phyloP scores from a whole-genome alignment of 2,888 invertebrate species.

The Nephrotoma guestfalica region DNA sequence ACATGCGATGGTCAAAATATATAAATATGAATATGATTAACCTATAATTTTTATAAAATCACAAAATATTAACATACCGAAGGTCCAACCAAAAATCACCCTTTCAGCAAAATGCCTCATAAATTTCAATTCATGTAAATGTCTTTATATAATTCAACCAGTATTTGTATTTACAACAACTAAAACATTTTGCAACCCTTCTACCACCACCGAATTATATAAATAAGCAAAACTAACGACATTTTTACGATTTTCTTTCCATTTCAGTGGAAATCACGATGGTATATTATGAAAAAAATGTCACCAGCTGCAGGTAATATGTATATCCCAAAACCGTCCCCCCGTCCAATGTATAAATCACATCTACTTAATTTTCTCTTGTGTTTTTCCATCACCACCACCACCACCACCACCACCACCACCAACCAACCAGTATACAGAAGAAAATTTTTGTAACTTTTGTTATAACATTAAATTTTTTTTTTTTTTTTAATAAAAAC shows the following conservation, averaged over 20 bases:
- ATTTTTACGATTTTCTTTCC: neutral
- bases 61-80: neutral
- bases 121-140: neutral
- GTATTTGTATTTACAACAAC: neutral
- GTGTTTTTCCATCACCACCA: neutral
- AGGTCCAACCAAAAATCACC: neutral
- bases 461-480: neutral
- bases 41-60: neutral
- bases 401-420: neutral
- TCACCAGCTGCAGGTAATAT: constrained; percentile 2
- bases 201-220: neutral
- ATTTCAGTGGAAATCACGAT: constrained; percentile 3
- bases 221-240: neutral
- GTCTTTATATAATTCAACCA: neutral
- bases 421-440: neutral
- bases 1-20: neutral
- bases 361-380: neutral
- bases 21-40: neutral
- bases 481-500: neutral
- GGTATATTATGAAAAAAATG: constrained; percentile 2
- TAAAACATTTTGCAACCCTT: neutral
- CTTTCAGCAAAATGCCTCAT: neutral
- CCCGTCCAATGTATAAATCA: neutral
- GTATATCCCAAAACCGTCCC: neutral
- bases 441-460: neutral